Percentiles rank a stretch among this genome's conserved stretches.
Conservation (phyloP, 2,797 vertebrate genomes). For the Ispidina picta region DNA sequence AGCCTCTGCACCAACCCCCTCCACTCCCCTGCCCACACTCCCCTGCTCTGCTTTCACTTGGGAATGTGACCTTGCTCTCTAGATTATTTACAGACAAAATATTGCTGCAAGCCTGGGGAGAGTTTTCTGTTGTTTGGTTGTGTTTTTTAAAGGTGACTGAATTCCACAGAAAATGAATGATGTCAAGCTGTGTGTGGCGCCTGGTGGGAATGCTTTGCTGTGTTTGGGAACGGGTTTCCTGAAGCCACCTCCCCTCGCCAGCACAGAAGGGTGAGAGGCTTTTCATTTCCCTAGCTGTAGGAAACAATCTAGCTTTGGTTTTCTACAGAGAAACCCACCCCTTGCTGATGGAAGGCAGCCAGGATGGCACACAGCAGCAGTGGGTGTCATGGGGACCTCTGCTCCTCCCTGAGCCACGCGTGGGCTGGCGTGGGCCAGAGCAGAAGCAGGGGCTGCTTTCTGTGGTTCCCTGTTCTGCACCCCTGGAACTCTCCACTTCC, state of each 20-base stretch:
- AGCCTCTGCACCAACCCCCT: background rate
- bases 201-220: background rate
- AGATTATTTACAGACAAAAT: slow-evolving; percentile 71
- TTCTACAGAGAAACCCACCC: background rate
- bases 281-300: background rate
- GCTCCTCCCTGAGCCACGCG: background rate
- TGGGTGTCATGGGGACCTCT: fast-evolving
- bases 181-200: background rate
- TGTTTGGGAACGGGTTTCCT: background rate
- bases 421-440: background rate
- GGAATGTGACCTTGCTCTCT: slow-evolving; percentile 67
- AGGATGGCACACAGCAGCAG: fast-evolving
- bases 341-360: background rate
- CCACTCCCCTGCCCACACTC: background rate
- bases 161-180: slow-evolving; percentile 18
- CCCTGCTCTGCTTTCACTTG: background rate
- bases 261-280: background rate
- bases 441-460: background rate
- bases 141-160: background rate
- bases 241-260: background rate
- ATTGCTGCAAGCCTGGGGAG: slow-evolving; percentile 36
- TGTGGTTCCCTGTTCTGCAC: background rate
- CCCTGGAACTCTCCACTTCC: background rate
- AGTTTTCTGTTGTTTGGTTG: background rate
- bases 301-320: background rate